Conservation (phyloP, 2,797 vertebrate genomes). For the Percopsis omiscomaycus region DNA sequence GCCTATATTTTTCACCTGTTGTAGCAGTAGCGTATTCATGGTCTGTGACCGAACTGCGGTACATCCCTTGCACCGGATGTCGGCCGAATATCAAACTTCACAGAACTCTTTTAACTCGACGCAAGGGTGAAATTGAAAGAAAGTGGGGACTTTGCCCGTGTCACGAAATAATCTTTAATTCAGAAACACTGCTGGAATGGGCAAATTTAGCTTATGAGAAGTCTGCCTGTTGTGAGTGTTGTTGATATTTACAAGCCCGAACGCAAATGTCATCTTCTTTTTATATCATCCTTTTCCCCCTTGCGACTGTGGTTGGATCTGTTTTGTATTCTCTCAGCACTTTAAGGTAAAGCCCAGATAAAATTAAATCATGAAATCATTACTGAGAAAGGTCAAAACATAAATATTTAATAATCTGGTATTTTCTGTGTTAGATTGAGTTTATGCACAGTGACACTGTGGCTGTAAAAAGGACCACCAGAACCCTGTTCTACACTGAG, state of each 20-base stretch:
- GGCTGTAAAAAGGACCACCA: conserved; percentile 24
- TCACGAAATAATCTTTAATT: conserved; percentile 39
- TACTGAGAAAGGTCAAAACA: conserved; percentile 74
- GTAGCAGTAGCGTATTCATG: conserved; percentile 33
- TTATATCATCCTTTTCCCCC: conserved; percentile 55
- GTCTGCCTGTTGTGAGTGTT: conserved; percentile 53
- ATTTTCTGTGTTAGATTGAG: conserved; percentile 67
- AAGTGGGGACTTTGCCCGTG: conserved; percentile 40
- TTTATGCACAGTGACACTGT: conserved; percentile 53
- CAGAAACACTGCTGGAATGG: conserved; percentile 41
- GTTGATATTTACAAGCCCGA: conserved; percentile 74
- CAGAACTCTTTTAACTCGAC: conserved; percentile 51
- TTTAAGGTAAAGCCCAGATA: conserved; percentile 69
- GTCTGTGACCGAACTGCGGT: conserved; percentile 15
- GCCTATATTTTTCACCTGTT: conserved; percentile 44
- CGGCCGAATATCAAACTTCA: conserved; percentile 46
- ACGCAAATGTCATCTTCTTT: conserved; percentile 69
- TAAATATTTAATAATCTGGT: conserved; percentile 81
- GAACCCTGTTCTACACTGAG: no score
- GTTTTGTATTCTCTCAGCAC: conserved; percentile 71
- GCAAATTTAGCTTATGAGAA: conserved; percentile 53
- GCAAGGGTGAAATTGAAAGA: conserved; percentile 47
- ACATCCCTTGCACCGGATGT: conserved; percentile 32
- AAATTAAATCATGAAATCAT: conserved; percentile 77
- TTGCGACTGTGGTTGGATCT: conserved; percentile 36